A percentile compares a stretch with the other conserved stretches of the same genome.
Evolutionary conservation across 2,888 invertebrate genomes (phyloP).

Genomic region (Mellilla xanthometata): DNA sequence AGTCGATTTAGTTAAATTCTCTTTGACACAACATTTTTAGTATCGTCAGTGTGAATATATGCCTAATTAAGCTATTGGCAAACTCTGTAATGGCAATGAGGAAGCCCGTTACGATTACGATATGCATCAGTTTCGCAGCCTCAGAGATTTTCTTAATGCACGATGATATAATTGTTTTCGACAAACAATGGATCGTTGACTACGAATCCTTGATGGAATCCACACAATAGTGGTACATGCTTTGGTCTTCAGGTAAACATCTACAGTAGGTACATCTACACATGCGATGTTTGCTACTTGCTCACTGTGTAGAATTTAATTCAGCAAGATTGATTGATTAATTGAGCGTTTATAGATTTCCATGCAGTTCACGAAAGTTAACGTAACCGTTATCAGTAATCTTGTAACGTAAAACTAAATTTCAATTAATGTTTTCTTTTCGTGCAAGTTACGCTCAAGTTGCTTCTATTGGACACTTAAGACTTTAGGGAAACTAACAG

Average conservation of each 20-base stretch:
- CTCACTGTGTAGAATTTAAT: not conserved
- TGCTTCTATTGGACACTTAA: slow-evolving; percentile 35
- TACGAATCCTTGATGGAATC: slow-evolving; percentile 31
- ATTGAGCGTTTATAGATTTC: not conserved
- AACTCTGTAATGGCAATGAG: slow-evolving; percentile 40
- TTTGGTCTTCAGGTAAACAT: slow-evolving; percentile 19
- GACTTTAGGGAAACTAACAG: slow-evolving; percentile 4
- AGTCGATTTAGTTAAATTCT: slow-evolving; percentile 4
- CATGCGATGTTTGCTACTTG: too few relatives aligned
- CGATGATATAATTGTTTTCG: slow-evolving; percentile 43
- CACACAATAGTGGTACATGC: slow-evolving; percentile 39
- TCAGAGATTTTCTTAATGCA: slow-evolving; percentile 32
- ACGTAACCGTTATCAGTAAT: slow-evolving; percentile 24
- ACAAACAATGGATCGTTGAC: slow-evolving; percentile 37
- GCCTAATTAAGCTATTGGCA: slow-evolving; percentile 40
- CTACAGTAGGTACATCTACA: not conserved
- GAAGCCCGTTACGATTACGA: slow-evolving; percentile 33
- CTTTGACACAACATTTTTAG: slow-evolving; percentile 4
- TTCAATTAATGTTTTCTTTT: slow-evolving; percentile 31
- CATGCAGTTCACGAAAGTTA: slow-evolving; percentile 3
- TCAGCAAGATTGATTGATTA: not conserved
- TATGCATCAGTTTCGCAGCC: slow-evolving; percentile 37
- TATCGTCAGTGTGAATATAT: slow-evolving; percentile 25
- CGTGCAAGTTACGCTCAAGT: slow-evolving; percentile 29
- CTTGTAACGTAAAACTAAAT: slow-evolving; percentile 27